phyloP scores from a whole-genome alignment of 1,140 invertebrate species.

The Cydia amplana region DNA sequence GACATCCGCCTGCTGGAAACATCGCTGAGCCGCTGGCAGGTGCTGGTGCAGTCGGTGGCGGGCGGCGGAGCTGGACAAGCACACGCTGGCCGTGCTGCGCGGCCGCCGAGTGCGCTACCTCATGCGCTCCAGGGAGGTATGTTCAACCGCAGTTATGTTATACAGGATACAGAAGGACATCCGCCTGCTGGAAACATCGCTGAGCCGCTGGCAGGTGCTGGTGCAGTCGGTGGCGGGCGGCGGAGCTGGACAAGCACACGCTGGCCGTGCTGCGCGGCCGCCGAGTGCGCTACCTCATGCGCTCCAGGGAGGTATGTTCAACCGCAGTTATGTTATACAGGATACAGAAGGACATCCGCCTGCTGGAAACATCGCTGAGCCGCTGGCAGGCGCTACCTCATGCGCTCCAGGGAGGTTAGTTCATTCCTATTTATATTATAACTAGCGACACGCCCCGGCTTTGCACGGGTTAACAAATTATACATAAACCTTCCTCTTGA shows the following conservation, averaged over 20 bases:
- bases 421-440: too few relatives aligned
- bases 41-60: conserved; percentile 94
- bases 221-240: conserved; percentile 93
- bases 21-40: conserved; percentile 94
- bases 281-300: conserved; percentile 96
- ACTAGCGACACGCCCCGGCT: too few relatives aligned
- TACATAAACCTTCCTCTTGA: too few relatives aligned
- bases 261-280: conserved; percentile 95
- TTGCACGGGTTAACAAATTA: too few relatives aligned
- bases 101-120: conserved; percentile 95
- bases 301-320: too few relatives aligned
- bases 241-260: conserved; percentile 94
- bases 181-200: conserved; percentile 92
- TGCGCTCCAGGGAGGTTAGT: conserved; percentile 92
- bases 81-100: conserved; percentile 95
- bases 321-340: conserved; percentile 49
- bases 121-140: too few relatives aligned
- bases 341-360: conserved; percentile 87
- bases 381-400: conserved; percentile 98
- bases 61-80: conserved; percentile 92
- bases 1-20: conserved; percentile 95
- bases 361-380: conserved; percentile 92
- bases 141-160: too few relatives aligned
- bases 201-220: conserved; percentile 95
- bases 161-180: conserved; percentile 86